Conservation (phyloP, 2,888 invertebrate genomes). For the Lasiommata megera region DNA sequence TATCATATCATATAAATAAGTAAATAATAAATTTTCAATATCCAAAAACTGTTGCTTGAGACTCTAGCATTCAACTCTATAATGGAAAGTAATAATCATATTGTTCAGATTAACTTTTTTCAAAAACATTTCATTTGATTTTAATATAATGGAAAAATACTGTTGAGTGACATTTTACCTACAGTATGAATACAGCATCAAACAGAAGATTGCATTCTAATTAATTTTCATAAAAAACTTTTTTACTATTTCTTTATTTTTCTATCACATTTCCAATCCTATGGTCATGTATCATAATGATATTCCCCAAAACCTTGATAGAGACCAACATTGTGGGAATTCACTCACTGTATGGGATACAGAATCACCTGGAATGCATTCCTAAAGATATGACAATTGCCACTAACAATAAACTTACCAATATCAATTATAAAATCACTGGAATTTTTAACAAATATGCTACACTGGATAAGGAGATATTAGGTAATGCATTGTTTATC, state of each 20-base stretch:
- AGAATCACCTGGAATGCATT: constrained; percentile 64
- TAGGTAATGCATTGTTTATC: background rate
- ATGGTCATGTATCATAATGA: background rate
- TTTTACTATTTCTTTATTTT: background rate
- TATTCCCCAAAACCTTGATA: constrained; percentile 30
- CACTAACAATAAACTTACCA: constrained; percentile 45
- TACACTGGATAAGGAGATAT: constrained; percentile 19
- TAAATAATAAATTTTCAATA: too few species aligned
- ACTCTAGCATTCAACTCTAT: too few species aligned
- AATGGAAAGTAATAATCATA: too few species aligned
- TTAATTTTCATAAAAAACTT: background rate
- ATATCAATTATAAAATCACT: constrained; percentile 55
- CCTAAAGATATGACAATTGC: constrained; percentile 35
- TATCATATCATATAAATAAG: too few species aligned
- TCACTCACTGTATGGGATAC: constrained; percentile 43
- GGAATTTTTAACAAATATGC: constrained; percentile 44
- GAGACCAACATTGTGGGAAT: constrained; percentile 20
- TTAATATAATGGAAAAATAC: too few species aligned
- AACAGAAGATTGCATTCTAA: background rate
- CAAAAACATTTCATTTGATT: too few species aligned
- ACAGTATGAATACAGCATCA: too few species aligned
- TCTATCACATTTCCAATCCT: constrained; percentile 1
- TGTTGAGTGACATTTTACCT: too few species aligned
- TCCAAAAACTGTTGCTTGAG: too few species aligned
- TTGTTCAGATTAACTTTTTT: too few species aligned